phyloP scores from a whole-genome alignment of 2,797 vertebrate genomes.

The Malurus splendens region DNA sequence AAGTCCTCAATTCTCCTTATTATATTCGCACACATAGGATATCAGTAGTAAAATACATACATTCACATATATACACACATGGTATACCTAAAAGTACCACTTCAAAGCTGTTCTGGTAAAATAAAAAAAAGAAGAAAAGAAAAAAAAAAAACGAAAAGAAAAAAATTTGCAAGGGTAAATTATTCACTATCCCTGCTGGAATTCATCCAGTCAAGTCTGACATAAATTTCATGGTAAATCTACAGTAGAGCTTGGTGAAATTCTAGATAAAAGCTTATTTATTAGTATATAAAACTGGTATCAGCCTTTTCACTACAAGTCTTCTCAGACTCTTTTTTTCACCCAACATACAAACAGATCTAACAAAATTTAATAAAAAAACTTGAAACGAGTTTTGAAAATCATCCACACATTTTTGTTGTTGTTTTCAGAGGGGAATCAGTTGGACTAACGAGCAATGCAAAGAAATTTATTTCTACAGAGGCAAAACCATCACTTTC shows the following conservation, averaged over 20 bases:
- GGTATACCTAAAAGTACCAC: neutral
- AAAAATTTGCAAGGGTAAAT: neutral
- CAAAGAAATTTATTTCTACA: neutral
- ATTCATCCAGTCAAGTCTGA: neutral
- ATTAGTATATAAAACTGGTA: neutral
- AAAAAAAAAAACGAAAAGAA: neutral
- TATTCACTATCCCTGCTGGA: neutral
- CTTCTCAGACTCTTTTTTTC: neutral
- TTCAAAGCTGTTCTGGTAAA: neutral
- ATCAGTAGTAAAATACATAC: neutral
- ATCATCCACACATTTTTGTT: neutral
- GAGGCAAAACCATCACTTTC: neutral
- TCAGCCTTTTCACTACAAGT: neutral
- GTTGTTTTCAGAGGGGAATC: neutral
- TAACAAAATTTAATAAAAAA: neutral
- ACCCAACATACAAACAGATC: neutral
- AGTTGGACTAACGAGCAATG: neutral
- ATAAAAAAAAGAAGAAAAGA: neutral
- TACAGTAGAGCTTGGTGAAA: neutral
- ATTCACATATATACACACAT: accelerated
- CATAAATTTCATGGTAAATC: neutral
- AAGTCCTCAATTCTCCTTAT: neutral
- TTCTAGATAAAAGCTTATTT: neutral
- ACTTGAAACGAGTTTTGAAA: neutral
- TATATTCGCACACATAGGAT: neutral